phyloP scores from a whole-genome alignment of 2,113 vertebrate genomes.

The Cryptomyrus ogoouensis region DNA sequence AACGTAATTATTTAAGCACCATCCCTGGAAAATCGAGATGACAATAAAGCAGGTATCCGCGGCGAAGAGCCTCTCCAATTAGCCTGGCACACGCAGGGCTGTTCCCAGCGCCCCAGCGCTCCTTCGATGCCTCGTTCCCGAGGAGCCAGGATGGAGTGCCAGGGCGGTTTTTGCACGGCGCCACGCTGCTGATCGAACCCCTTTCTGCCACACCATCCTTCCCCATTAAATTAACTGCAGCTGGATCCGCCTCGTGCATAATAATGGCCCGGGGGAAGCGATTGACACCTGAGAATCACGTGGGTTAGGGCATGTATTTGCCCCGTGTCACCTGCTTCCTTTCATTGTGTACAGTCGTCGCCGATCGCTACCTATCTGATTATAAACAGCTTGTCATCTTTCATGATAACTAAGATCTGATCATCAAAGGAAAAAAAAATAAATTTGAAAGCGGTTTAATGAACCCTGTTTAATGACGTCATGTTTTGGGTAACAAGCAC shows the following conservation, averaged over 20 bases:
- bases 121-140: conserved; percentile 34
- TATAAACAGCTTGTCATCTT: conserved; percentile 41
- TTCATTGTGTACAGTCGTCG: conserved; percentile 40
- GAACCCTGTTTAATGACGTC: conserved; percentile 1
- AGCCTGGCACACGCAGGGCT: conserved; percentile 5
- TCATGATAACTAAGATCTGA: conserved; percentile 28
- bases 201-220: conserved; percentile 16
- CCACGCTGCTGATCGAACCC: conserved; percentile 36
- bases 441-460: conserved; percentile 20
- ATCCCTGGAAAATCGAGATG: neutral
- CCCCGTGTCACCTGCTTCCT: conserved; percentile 33
- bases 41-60: neutral
- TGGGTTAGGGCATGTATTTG: conserved; percentile 31
- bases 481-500: neutral
- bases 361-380: conserved; percentile 30
- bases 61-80: conserved; percentile 23
- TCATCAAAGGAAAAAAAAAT: conserved; percentile 27
- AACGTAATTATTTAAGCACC: neutral
- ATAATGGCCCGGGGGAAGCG: conserved; percentile 44
- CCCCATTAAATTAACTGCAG: conserved; percentile 47
- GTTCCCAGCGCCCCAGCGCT: conserved; percentile 22
- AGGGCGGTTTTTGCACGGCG: conserved; percentile 12
- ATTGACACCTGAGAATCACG: conserved; percentile 50
- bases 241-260: conserved; percentile 31
- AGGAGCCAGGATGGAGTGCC: conserved; percentile 30